A percentile compares a stretch with the other conserved stretches of the same genome.
Conservation (phyloP, 2,113 vertebrate genomes). For the Acrocephalus kingi region DNA sequence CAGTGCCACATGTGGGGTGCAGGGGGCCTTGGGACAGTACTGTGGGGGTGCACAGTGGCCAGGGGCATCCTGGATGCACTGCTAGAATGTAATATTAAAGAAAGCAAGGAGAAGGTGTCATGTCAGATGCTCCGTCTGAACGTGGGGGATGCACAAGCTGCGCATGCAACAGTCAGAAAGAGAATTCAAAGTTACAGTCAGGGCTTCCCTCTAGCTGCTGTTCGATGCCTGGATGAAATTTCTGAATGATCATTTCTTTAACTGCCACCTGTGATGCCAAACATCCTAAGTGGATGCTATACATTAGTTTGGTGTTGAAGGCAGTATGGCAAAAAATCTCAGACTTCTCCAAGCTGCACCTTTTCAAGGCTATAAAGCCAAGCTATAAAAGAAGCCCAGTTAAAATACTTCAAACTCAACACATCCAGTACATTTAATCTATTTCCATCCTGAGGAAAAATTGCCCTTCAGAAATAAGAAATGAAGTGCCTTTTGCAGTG, state of each 20-base stretch:
- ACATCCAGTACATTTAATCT: background rate
- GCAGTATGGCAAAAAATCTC: background rate
- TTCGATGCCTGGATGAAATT: background rate
- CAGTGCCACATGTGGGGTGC: background rate
- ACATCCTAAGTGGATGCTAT: background rate
- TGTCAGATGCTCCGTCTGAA: background rate
- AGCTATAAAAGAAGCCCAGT: background rate
- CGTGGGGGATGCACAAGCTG: background rate
- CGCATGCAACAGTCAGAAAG: background rate
- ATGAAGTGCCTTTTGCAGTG: background rate
- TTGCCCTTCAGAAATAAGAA: background rate
- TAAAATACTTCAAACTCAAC: background rate
- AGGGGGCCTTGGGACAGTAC: background rate
- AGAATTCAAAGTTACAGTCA: background rate
- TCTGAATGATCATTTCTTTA: background rate
- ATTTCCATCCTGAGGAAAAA: constrained; percentile 2
- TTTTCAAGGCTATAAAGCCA: background rate
- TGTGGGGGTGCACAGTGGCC: rapidly evolving
- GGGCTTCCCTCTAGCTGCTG: background rate
- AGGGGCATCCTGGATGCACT: background rate
- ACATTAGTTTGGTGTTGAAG: background rate
- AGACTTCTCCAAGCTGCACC: background rate
- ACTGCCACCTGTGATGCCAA: background rate
- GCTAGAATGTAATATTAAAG: background rate
- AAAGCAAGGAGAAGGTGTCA: background rate